phyloP scores from a whole-genome alignment of 2,113 vertebrate genomes.

The Naja naja region DNA sequence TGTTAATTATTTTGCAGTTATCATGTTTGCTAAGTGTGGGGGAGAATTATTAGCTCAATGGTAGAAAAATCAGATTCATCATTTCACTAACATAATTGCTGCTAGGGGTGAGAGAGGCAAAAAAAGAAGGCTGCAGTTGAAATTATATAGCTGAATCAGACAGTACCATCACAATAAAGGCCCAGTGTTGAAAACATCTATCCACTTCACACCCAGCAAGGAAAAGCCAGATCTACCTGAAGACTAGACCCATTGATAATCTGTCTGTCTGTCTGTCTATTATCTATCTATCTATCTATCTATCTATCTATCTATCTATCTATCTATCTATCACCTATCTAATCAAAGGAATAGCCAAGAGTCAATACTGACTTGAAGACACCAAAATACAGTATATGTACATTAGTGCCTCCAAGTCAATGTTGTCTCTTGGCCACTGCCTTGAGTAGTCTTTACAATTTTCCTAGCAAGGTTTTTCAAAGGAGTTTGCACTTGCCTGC shows the following conservation, averaged over 20 bases:
- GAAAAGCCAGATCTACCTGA: not conserved
- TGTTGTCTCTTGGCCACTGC: not conserved
- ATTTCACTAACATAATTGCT: conserved; percentile 7
- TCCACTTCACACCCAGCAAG: not conserved
- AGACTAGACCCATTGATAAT: not conserved
- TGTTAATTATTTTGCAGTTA: conserved; percentile 1
- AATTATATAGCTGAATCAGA: not conserved
- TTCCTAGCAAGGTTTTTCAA: not conserved
- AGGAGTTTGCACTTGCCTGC: not conserved
- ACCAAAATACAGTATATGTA: too few relatives aligned
- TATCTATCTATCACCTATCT: too few relatives aligned
- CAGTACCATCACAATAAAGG: not conserved
- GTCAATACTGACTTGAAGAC: too few relatives aligned
- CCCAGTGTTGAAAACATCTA: not conserved
- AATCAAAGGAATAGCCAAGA: too few relatives aligned
- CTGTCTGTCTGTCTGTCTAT: not conserved
- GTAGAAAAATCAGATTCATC: conserved; percentile 11
- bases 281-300: too few relatives aligned
- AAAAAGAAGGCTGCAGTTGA: not conserved
- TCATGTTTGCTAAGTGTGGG: not conserved
- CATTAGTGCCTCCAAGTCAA: not conserved
- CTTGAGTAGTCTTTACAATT: not conserved
- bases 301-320: too few relatives aligned
- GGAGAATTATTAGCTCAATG: not conserved
- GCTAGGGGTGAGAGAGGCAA: not conserved